Percentiles rank a stretch among this genome's conserved stretches.
Conservation (phyloP, 1,140 invertebrate genomes). For the Trachelipus rathkii region DNA sequence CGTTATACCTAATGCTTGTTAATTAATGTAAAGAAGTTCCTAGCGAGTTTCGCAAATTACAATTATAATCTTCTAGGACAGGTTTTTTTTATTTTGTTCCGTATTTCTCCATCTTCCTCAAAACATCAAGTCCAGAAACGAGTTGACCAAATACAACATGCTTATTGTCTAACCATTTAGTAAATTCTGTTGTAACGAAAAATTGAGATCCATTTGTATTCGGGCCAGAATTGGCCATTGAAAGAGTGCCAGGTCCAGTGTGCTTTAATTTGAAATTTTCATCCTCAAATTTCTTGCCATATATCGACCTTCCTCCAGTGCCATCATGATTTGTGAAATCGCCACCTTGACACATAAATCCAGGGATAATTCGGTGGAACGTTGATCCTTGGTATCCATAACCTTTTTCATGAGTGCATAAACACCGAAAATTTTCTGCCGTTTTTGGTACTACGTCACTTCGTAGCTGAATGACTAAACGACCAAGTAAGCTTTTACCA, state of each 20-base stretch:
- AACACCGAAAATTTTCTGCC: slow-evolving; percentile 82
- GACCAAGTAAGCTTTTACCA: slow-evolving; percentile 72
- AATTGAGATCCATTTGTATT: slow-evolving; percentile 93
- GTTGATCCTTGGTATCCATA: slow-evolving; percentile 66
- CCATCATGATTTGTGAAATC: slow-evolving; percentile 77
- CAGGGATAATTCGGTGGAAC: slow-evolving; percentile 62
- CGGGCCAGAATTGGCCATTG: slow-evolving; percentile 85
- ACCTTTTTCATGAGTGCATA: slow-evolving; percentile 82
- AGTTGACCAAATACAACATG: slow-evolving; percentile 89
- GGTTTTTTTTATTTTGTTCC: slow-evolving; percentile 79
- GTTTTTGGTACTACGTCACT: slow-evolving; percentile 91
- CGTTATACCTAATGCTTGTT: no score
- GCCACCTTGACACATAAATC: slow-evolving; percentile 61
- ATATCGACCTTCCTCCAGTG: slow-evolving; percentile 86
- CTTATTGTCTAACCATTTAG: slow-evolving; percentile 64
- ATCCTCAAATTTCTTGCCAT: slow-evolving; percentile 80
- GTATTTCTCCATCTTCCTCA: slow-evolving; percentile 63
- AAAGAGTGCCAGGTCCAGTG: slow-evolving; percentile 61
- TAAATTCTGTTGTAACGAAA: slow-evolving; percentile 77
- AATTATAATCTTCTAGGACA: slow-evolving; percentile 75
- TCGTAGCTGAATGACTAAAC: slow-evolving; percentile 80
- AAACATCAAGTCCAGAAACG: slow-evolving; percentile 62
- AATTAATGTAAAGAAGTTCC: no score
- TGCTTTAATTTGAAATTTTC: slow-evolving; percentile 73
- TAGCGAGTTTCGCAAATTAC: slow-evolving; percentile 73